Evolutionary conservation across 2,797 vertebrate species (phyloP).

Genomic region (Sarcoramphus papa): DNA sequence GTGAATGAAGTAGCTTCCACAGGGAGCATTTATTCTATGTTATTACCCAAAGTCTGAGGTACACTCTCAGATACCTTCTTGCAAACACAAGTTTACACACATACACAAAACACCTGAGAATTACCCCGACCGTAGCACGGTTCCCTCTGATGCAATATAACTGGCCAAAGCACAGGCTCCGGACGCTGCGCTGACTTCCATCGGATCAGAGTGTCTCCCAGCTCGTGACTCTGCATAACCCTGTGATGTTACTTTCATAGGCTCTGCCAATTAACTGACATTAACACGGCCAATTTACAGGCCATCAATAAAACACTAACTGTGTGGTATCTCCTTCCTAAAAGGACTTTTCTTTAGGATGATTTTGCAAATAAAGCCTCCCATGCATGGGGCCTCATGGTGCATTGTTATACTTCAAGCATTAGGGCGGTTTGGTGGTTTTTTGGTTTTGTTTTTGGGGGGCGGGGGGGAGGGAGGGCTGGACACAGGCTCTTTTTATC

Average conservation of each 20-base stretch:
- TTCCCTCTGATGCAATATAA: neutral
- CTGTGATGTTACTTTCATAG: neutral
- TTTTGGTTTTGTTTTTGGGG: neutral
- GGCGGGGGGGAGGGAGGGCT: neutral
- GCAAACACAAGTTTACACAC: neutral
- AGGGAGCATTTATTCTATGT: neutral
- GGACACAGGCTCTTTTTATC: neutral
- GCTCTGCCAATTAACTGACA: neutral
- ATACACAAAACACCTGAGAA: neutral
- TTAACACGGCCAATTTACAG: neutral
- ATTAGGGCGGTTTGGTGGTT: too few species aligned
- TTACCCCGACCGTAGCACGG: accelerated
- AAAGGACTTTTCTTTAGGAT: neutral
- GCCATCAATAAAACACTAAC: neutral
- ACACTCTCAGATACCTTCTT: neutral
- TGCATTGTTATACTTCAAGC: neutral
- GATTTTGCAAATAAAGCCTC: neutral
- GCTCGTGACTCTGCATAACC: neutral
- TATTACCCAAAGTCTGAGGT: neutral
- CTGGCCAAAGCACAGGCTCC: neutral
- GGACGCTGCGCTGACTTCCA: accelerated
- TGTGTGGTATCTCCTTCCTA: neutral
- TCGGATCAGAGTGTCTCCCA: neutral
- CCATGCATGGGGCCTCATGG: neutral
- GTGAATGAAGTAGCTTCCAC: neutral